Evolutionary conservation across 2,888 invertebrate species (phyloP), one percentile per base, ranked within the genome.

Genomic region (Allophyes oxyacanthae): DNA sequence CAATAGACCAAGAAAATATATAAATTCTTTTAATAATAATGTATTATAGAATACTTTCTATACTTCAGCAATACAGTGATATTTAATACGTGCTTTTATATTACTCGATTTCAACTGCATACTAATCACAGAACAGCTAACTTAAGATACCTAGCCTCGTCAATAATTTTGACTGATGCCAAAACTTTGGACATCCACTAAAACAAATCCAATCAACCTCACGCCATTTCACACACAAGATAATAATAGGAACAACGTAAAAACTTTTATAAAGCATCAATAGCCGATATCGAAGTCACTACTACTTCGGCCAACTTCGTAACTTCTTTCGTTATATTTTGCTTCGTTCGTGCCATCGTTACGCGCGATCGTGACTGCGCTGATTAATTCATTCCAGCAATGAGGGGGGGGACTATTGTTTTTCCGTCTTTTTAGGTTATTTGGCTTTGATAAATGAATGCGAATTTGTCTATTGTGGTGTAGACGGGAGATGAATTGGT

Each of bases 341-440:
- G 79, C 77, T 72, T 60, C 77, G 83, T 85, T 71, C 89, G 88
- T 90, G 90, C 85, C 82, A 82, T 91, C 92, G 84, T 92, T 92
- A 92, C 83, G 63, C 70, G 51, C 72, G 85, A 87, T 88, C 92
- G 92, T 93, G 92, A 91, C 90, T 87, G 67, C 70, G 84, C 83
- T 88, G 88, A 91, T 92, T 91, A 92, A 92, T 91, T 89, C 86
- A 86, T 85, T 78, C 70, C 37, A 58, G 57, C 44, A 20, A 13
- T 42, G 42, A 25, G 40, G 72, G 70, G 60, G 74, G 70, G 50
- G 71, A 56, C 80, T 82, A 85, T 87, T 89, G 87, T 88, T 86
- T 86, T 84, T 80, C 73, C 63, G 60, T 77, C 78, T 83, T 81
- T 83, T 85, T 80, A 80, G 73, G 76, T 77, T 79, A 79, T 81